Conservation (phyloP, 2,888 invertebrate genomes). For the Alloscopus bannaensis region DNA sequence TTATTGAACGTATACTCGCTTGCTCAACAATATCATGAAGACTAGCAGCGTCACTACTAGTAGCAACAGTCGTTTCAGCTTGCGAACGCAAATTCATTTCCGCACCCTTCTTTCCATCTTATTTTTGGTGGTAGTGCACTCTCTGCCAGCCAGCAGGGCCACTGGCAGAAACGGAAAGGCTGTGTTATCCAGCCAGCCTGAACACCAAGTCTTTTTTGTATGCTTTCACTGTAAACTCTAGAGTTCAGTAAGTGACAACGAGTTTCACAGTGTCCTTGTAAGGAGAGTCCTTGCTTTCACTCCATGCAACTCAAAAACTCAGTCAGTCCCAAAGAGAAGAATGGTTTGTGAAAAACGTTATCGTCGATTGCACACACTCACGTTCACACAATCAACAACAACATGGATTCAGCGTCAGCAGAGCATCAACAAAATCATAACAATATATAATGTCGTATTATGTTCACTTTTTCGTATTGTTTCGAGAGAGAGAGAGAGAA, state of each 20-base stretch:
- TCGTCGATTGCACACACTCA: background rate
- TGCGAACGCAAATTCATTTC: conserved; percentile 57
- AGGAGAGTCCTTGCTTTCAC: too few species aligned
- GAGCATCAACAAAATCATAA: conserved; percentile 19
- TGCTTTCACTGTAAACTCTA: background rate
- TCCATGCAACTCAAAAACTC: background rate
- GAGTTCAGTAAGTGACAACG: too few species aligned
- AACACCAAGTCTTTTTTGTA: conserved; percentile 23
- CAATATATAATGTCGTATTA: conserved; percentile 7
- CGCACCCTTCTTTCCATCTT: conserved; percentile 59
- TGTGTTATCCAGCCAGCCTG: conserved; percentile 20
- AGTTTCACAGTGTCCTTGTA: too few species aligned
- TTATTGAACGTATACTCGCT: too few species aligned
- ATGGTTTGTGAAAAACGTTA: conserved; percentile 9
- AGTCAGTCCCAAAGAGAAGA: conserved; percentile 18
- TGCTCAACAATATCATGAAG: conserved; percentile 15
- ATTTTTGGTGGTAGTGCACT: conserved; percentile 22
- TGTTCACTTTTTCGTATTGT: background rate
- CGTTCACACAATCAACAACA: conserved; percentile 15
- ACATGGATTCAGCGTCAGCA: conserved; percentile 21
- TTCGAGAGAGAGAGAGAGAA: conserved; percentile 14
- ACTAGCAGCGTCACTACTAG: conserved; percentile 49
- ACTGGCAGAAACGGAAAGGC: conserved; percentile 39
- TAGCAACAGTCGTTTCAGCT: conserved; percentile 43
- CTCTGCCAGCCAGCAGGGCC: conserved; percentile 29